These are phyloP conservation scores for Nyctereutes procyonoides DNA, from an alignment of 2,113 vertebrate species.

Conservation along the genomic window DNA sequence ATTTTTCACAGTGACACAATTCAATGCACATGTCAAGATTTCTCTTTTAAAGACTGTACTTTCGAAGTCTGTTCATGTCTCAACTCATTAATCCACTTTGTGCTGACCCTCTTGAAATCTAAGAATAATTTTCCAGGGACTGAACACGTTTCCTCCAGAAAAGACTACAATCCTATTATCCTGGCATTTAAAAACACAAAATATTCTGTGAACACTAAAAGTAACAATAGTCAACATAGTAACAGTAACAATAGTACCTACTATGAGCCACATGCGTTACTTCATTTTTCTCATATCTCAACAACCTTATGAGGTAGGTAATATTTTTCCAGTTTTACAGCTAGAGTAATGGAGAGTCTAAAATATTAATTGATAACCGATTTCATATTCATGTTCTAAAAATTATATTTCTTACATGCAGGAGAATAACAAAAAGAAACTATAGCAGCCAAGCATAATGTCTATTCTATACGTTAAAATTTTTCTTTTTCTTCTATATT, in stretches of 20 bases:
- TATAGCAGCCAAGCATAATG: neutral
- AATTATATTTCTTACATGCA: neutral
- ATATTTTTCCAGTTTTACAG: neutral
- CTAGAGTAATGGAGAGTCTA: neutral
- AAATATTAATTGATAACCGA: neutral
- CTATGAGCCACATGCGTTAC: neutral
- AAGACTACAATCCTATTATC: slow-evolving; percentile 69
- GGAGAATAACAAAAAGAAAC: neutral
- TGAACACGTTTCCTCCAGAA: slow-evolving; percentile 52
- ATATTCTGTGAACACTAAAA: neutral
- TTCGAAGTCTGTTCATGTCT: slow-evolving; percentile 45
- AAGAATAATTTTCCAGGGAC: slow-evolving; percentile 63
- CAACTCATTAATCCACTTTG: slow-evolving; percentile 11
- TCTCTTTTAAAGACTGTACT: neutral
- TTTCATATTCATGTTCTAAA: neutral
- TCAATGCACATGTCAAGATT: slow-evolving; percentile 1
- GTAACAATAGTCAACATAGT: neutral
- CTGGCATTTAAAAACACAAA: slow-evolving; percentile 56
- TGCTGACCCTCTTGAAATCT: slow-evolving; percentile 53
- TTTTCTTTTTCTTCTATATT: neutral
- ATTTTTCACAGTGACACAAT: slow-evolving; percentile 19
- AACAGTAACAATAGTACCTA: neutral
- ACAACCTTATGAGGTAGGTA: neutral
- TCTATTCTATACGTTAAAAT: neutral
- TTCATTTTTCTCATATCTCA: neutral